A percentile compares a stretch with the other conserved stretches of the same genome.
These are phyloP conservation scores for Cyanoderma ruficeps DNA, from an alignment of 2,113 vertebrate genomes.

Conservation along the genomic window DNA sequence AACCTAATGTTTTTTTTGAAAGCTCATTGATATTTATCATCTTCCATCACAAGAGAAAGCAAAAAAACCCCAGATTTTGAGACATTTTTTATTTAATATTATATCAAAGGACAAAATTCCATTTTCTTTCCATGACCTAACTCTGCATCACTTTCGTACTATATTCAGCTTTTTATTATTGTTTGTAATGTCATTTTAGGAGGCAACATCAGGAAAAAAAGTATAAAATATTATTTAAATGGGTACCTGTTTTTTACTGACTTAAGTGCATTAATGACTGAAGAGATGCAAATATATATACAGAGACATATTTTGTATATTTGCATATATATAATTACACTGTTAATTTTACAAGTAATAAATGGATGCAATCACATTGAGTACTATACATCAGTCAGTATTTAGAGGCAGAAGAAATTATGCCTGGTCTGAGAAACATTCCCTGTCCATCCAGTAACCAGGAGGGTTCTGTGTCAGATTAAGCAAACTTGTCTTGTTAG, in stretches of 20 bases:
- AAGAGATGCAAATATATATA: not conserved
- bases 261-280: not conserved
- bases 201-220: not conserved
- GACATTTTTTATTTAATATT: not conserved
- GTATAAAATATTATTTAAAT: not conserved
- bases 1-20: not conserved
- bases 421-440: not conserved
- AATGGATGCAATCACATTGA: not conserved
- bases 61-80: not conserved
- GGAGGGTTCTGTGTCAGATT: not conserved
- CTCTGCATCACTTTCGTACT: not conserved
- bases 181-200: not conserved
- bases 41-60: not conserved
- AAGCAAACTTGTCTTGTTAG: not conserved
- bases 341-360: not conserved
- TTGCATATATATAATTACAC: not conserved
- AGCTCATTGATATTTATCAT: not conserved
- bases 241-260: not conserved
- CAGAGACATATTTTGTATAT: not conserved
- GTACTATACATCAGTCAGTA: not conserved
- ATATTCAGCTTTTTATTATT: not conserved
- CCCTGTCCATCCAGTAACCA: not conserved
- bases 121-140: not conserved
- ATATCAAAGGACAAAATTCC: not conserved
- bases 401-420: not conserved